Evolutionary conservation across 2,888 invertebrate genomes (phyloP).

Genomic region (Drosophila neonasuta): DNA sequence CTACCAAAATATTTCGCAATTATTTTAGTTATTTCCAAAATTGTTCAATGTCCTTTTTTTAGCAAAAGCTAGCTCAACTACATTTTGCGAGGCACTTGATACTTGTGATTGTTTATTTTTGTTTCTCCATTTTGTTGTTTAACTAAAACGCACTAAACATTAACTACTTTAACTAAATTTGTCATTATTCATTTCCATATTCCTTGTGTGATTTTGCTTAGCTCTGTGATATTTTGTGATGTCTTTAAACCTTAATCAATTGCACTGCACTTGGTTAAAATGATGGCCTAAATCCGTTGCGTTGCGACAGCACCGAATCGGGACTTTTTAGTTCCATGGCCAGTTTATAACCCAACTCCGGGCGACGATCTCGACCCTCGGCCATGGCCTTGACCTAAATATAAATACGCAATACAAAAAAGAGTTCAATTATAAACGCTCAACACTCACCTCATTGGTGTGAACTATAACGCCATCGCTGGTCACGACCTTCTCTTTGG

Average conservation of each 20-base stretch:
- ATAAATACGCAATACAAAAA: background rate
- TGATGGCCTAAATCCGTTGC: conserved; percentile 73
- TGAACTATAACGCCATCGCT: conserved; percentile 92
- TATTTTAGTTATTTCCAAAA: conserved; percentile 1
- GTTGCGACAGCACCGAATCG: conserved; percentile 82
- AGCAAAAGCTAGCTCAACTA: conserved; percentile 67
- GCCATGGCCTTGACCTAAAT: conserved; percentile 92
- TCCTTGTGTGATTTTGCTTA: conserved; percentile 35
- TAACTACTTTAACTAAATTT: conserved; percentile 34
- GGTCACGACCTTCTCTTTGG: conserved; percentile 88
- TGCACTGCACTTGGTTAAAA: conserved; percentile 40
- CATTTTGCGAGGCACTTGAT: conserved; percentile 37
- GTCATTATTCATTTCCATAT: conserved; percentile 17
- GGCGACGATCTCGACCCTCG: conserved; percentile 92
- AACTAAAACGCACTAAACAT: conserved; percentile 27
- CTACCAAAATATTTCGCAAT: conserved; percentile 20
- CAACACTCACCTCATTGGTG: conserved; percentile 86
- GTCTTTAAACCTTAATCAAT: conserved; percentile 2
- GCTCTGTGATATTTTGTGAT: conserved; percentile 13
- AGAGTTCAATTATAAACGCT: background rate
- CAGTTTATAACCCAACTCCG: conserved; percentile 93
- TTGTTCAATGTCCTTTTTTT: conserved; percentile 21
- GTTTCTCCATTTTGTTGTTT: background rate
- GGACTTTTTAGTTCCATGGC: conserved; percentile 91
- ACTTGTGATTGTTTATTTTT: conserved; percentile 6